phyloP scores from a whole-genome alignment of 2,797 vertebrate species.

The Masticophis lateralis region DNA sequence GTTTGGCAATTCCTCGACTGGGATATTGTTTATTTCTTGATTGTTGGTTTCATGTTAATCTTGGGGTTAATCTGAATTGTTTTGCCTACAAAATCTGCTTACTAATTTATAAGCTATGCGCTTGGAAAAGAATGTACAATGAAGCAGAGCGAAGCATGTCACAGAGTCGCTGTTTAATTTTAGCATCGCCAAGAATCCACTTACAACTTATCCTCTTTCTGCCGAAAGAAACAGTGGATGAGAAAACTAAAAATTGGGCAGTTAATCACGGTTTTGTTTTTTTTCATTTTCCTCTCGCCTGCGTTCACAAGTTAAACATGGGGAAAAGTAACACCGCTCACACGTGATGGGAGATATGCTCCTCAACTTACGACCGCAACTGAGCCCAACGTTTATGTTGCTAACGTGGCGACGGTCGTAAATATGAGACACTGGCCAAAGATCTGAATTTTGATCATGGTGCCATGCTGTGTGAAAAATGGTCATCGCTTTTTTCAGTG shows the following conservation, averaged over 20 bases:
- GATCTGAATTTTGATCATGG: too few relatives aligned
- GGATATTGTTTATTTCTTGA: background rate
- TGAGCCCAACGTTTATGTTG: background rate
- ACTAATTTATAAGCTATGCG: background rate
- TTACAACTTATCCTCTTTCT: slow-evolving; percentile 36
- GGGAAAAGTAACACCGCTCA: background rate
- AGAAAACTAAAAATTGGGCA: background rate
- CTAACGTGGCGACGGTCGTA: too few relatives aligned
- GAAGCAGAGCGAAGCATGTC: slow-evolving; percentile 10
- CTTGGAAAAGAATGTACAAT: background rate
- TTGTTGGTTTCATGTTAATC: background rate
- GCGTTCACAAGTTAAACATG: background rate
- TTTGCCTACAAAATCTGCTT: background rate
- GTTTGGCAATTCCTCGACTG: background rate
- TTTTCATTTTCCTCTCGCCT: background rate
- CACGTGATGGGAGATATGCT: background rate
- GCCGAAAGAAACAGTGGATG: slow-evolving; percentile 14
- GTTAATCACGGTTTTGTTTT: background rate
- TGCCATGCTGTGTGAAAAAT: too few relatives aligned
- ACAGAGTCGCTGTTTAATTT: slow-evolving; percentile 44
- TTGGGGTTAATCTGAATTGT: background rate
- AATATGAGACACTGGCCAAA: too few relatives aligned
- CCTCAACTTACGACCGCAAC: background rate
- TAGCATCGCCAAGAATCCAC: slow-evolving; percentile 44
- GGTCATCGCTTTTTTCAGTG: too few relatives aligned